A percentile compares a stretch with the other conserved stretches of the same genome.
Conservation (phyloP, 2,113 vertebrate genomes). For the Rhinopomastus cyanomelas region DNA sequence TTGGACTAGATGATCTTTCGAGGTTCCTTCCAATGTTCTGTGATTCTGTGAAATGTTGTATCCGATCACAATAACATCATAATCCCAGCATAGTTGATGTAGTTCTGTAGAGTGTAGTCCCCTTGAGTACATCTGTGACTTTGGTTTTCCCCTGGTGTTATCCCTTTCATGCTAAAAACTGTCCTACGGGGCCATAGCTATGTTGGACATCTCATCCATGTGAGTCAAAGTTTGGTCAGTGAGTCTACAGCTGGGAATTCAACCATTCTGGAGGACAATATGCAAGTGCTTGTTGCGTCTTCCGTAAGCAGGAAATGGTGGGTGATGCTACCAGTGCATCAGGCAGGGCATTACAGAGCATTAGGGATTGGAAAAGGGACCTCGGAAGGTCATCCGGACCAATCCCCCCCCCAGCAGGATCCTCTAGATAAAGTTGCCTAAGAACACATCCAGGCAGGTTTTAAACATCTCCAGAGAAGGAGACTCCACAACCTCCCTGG, state of each 20-base stretch:
- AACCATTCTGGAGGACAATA: not conserved
- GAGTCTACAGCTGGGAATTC: not conserved
- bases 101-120: not conserved
- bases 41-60: conserved; percentile 55
- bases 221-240: not conserved
- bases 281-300: not conserved
- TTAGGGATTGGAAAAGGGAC: no score
- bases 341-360: not conserved
- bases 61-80: not conserved
- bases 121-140: not conserved
- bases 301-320: not conserved
- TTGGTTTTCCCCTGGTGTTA: not conserved
- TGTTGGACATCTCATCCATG: not conserved
- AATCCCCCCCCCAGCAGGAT: no score
- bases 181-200: no score
- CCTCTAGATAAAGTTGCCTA: no score
- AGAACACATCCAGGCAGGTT: no score
- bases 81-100: conserved; percentile 43
- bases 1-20: no score
- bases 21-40: no score
- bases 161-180: not conserved
- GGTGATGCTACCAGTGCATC: not conserved
- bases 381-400: no score
- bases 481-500: no score
- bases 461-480: no score